A percentile compares a stretch with the other conserved stretches of the same genome.
These are phyloP conservation scores for Anadara kagoshimensis DNA, from an alignment of 1,140 invertebrate species.

Conservation along the genomic window DNA sequence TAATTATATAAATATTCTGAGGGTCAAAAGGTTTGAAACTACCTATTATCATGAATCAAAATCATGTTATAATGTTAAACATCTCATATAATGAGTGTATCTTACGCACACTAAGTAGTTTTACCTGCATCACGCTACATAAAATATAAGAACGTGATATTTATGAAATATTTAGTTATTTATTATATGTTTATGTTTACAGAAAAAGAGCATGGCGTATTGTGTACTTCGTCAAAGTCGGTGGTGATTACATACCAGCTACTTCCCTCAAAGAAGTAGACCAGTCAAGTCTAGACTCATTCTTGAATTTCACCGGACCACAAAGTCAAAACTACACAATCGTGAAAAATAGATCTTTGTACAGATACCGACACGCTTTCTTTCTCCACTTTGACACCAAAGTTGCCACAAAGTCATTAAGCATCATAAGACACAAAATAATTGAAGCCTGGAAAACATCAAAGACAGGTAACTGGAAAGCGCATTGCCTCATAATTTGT, in stretches of 20 bases:
- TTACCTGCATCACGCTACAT: too few species aligned
- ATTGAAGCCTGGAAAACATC: conserved; percentile 17
- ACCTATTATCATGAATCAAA: too few species aligned
- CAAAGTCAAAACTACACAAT: conserved; percentile 8
- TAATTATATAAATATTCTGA: too few species aligned
- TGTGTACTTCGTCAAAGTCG: conserved; percentile 37
- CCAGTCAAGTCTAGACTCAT: neutral
- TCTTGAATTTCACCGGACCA: conserved; percentile 10
- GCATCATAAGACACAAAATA: neutral
- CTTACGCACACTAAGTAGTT: too few species aligned
- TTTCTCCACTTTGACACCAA: conserved; percentile 26
- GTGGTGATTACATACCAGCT: conserved; percentile 25
- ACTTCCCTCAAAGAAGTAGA: conserved; percentile 10
- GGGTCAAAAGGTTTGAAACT: too few species aligned
- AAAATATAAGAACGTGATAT: too few species aligned
- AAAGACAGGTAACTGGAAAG: neutral
- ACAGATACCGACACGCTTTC: conserved; percentile 28
- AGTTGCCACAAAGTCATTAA: conserved; percentile 15
- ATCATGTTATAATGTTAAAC: too few species aligned
- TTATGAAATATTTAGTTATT: neutral
- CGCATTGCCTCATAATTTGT: too few species aligned
- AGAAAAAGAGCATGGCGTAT: conserved; percentile 28
- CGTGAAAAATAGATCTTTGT: conserved; percentile 7
- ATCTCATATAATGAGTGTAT: too few species aligned
- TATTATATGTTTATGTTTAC: neutral